Evolutionary conservation across 2,888 invertebrate genomes (phyloP).

Genomic region (Eupelmus urozonus): DNA sequence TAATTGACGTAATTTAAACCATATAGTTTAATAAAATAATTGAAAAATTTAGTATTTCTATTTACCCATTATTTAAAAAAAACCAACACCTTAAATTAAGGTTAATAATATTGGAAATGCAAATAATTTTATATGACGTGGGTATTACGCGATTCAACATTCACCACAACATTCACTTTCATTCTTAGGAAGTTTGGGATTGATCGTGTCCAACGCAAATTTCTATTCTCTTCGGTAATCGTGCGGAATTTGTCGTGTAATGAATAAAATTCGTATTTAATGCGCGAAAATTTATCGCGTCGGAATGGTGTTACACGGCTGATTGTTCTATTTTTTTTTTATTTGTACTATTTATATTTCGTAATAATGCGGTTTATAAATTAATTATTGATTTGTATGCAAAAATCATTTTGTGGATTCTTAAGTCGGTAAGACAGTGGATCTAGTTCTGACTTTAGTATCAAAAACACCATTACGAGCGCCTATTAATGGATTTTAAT

Average conservation of each 20-base stretch:
- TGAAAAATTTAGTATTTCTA: neutral
- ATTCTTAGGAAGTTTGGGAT: slow-evolving; percentile 51
- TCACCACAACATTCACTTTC: slow-evolving; percentile 42
- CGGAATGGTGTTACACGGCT: slow-evolving; percentile 50
- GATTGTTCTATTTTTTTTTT: too few species aligned
- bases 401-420: too few species aligned
- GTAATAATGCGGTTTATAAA: too few species aligned
- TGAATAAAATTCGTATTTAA: neutral
- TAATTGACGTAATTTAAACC: neutral
- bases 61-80: slow-evolving; percentile 16
- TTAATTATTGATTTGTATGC: too few species aligned
- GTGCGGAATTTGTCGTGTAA: slow-evolving; percentile 21
- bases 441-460: too few species aligned
- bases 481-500: slow-evolving; percentile 18
- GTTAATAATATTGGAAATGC: slow-evolving; percentile 8
- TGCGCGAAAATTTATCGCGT: slow-evolving; percentile 31
- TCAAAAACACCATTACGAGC: slow-evolving; percentile 62
- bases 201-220: slow-evolving; percentile 58
- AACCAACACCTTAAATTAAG: slow-evolving; percentile 11
- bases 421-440: too few species aligned
- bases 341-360: too few species aligned
- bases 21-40: neutral
- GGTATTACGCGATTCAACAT: slow-evolving; percentile 40
- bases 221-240: slow-evolving; percentile 60
- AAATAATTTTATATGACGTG: slow-evolving; percentile 32